phyloP scores from a whole-genome alignment of 37 sponge, comb jelly and placozoan genomes.

The Haliclona indistincta region DNA sequence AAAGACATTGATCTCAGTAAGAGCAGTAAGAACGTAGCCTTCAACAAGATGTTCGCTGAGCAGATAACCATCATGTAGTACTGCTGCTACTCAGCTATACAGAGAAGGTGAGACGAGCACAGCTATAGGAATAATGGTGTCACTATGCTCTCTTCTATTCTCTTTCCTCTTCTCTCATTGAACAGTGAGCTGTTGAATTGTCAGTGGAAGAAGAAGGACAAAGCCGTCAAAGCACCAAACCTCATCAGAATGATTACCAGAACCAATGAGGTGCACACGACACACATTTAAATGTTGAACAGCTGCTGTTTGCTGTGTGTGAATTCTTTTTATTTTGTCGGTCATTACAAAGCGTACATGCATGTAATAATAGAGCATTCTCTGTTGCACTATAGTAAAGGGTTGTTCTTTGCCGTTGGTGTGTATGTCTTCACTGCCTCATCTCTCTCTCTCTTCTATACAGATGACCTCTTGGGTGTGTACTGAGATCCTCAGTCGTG shows the following conservation, averaged over 20 bases:
- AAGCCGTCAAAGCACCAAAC: slow-evolving; percentile 58
- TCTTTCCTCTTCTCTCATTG: not conserved
- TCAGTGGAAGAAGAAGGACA: slow-evolving; percentile 71
- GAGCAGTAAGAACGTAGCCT: slow-evolving; percentile 13
- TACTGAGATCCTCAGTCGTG: slow-evolving; percentile 63
- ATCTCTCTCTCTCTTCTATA: not conserved
- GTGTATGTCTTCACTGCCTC: too few species aligned
- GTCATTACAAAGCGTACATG: too few species aligned
- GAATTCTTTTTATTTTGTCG: too few species aligned
- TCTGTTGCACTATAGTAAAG: too few species aligned
- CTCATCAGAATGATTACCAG: slow-evolving; percentile 60
- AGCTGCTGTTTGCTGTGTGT: too few species aligned
- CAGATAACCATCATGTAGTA: slow-evolving; percentile 81
- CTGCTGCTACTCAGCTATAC: slow-evolving; percentile 55
- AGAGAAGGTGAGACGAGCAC: slow-evolving; percentile 68
- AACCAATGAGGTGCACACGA: slow-evolving; percentile 58
- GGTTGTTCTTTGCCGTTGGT: too few species aligned
- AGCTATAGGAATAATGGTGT: too few species aligned
- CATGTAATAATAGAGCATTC: too few species aligned
- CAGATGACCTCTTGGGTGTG: slow-evolving; percentile 78
- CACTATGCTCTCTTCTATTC: not conserved
- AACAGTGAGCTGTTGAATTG: slow-evolving; percentile 69
- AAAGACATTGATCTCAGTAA: slow-evolving; percentile 43
- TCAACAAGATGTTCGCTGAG: slow-evolving; percentile 34
- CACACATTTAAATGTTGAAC: too few species aligned